Conservation (phyloP, 2,888 invertebrate genomes). For the Lithophane ornitopus region DNA sequence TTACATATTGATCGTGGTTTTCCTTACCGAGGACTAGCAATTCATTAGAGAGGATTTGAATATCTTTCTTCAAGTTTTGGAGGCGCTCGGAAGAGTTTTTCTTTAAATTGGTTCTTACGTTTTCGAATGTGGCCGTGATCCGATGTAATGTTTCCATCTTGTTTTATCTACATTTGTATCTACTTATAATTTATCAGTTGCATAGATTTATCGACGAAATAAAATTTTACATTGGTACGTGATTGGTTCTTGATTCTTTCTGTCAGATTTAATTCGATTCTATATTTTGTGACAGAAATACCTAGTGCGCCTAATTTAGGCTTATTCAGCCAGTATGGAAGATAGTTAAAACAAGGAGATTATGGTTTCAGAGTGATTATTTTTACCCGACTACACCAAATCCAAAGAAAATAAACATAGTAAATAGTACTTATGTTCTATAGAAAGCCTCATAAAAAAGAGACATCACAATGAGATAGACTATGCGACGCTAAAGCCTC, state of each 20-base stretch:
- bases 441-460: too few relatives aligned
- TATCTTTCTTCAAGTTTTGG: constrained; percentile 79
- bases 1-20: constrained; percentile 79
- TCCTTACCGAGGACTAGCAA: constrained; percentile 81
- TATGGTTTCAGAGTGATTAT: not conserved
- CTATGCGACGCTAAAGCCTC: too few relatives aligned
- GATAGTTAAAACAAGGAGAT: constrained; percentile 4
- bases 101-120: constrained; percentile 78
- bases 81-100: constrained; percentile 79
- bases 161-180: constrained; percentile 30
- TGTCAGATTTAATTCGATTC: constrained; percentile 57
- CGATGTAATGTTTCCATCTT: constrained; percentile 81
- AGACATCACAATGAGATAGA: too few relatives aligned
- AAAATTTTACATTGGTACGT: constrained; percentile 50
- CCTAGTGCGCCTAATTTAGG: not conserved
- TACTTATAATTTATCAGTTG: constrained; percentile 52
- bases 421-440: too few relatives aligned
- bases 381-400: not conserved
- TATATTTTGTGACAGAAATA: constrained; percentile 37
- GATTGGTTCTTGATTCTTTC: constrained; percentile 13
- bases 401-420: too few relatives aligned
- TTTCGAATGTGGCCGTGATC: constrained; percentile 81
- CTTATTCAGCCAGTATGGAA: constrained; percentile 39
- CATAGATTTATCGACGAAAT: constrained; percentile 18
- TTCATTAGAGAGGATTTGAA: constrained; percentile 79